phyloP scores from a whole-genome alignment of 2,113 vertebrate species.

The Strix aluco region DNA sequence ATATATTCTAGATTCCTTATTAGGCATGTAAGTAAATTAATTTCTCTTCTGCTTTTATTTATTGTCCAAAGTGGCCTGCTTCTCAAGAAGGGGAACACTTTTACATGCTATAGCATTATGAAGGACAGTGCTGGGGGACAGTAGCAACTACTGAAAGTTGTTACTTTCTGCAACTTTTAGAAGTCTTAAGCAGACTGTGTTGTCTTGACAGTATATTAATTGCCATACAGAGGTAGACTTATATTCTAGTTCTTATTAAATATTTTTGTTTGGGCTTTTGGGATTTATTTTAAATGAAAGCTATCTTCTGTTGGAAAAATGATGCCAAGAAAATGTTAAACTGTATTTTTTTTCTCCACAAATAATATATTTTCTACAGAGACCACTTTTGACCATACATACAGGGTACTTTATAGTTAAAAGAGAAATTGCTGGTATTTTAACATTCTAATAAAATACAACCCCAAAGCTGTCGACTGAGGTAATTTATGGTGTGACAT shows the following conservation, averaged over 20 bases:
- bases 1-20: background rate
- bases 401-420: background rate
- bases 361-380: background rate
- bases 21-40: background rate
- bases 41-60: background rate
- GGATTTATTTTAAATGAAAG: background rate
- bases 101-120: background rate
- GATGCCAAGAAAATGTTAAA: background rate
- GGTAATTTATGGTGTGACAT: background rate
- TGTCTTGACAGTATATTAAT: background rate
- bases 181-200: background rate
- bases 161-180: background rate
- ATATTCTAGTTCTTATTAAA: background rate
- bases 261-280: background rate
- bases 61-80: background rate
- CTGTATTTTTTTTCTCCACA: background rate
- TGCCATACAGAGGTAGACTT: background rate
- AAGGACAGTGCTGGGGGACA: background rate
- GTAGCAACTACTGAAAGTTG: background rate
- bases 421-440: conserved; percentile 25
- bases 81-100: background rate
- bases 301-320: background rate
- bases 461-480: background rate
- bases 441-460: conserved; percentile 46
- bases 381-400: background rate